These are phyloP conservation scores for Ochropleura leucogaster DNA, from an alignment of 2,888 invertebrate genomes.

Conservation along the genomic window DNA sequence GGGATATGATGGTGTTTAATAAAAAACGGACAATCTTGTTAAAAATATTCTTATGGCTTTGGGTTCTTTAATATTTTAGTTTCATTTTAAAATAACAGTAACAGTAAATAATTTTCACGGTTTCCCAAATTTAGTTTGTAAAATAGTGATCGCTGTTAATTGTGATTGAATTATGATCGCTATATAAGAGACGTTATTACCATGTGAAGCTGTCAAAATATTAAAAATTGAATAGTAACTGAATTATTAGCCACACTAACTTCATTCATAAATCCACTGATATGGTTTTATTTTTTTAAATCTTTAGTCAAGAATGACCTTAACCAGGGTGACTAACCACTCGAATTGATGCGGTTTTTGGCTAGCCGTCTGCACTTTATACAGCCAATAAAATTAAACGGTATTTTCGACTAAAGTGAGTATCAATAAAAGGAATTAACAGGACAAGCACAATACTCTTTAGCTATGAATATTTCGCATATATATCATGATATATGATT, in stretches of 20 bases:
- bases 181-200: background rate
- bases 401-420: background rate
- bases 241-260: background rate
- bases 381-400: no score
- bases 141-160: no score
- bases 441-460: background rate
- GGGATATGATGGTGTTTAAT: no score
- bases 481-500: no score
- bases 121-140: no score
- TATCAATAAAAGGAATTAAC: background rate
- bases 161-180: no score
- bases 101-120: background rate
- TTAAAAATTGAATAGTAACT: background rate
- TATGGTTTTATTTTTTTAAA: slow-evolving; percentile 24
- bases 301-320: slow-evolving; percentile 19
- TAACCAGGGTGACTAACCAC: background rate
- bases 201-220: background rate
- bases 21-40: no score
- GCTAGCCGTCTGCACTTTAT: background rate
- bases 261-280: slow-evolving; percentile 16
- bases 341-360: background rate
- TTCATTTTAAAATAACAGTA: no score
- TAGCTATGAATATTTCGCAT: no score
- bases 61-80: no score
- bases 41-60: no score